A percentile compares a stretch with the other conserved stretches of the same genome.
Conservation (phyloP, 2,888 invertebrate genomes). For the Macaria liturata region DNA sequence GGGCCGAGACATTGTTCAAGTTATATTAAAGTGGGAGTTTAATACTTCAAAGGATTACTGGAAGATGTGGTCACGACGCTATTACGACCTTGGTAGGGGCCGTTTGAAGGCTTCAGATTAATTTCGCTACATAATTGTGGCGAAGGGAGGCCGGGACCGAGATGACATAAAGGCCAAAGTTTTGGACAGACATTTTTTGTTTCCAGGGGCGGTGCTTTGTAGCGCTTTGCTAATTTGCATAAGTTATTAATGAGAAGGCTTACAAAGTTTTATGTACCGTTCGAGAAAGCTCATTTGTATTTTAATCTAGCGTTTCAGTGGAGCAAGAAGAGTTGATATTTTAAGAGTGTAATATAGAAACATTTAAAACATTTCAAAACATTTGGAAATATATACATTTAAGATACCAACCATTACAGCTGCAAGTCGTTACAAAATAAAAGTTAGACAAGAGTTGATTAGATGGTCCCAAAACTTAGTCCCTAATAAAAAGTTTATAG, state of each 20-base stretch:
- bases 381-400: no score
- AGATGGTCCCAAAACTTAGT: background rate
- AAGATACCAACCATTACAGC: background rate
- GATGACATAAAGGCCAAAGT: constrained; percentile 20
- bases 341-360: no score
- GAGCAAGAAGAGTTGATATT: no score
- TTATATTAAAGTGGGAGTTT: constrained; percentile 76
- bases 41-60: constrained; percentile 75
- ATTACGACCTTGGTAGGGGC: constrained; percentile 47
- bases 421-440: background rate
- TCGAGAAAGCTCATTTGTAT: no score
- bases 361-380: no score
- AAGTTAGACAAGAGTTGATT: no score
- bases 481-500: background rate
- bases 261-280: no score
- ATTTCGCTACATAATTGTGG: constrained; percentile 49
- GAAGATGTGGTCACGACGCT: constrained; percentile 63
- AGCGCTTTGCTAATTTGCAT: no score
- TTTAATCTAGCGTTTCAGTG: no score
- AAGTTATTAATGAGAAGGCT: no score
- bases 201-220: background rate
- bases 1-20: constrained; percentile 73
- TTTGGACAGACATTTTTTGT: constrained; percentile 23
- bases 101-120: constrained; percentile 51
- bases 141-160: constrained; percentile 9